A percentile compares a stretch with the other conserved stretches of the same genome.
These are phyloP conservation scores for Eristalis arbustorum DNA, from an alignment of 2,888 invertebrate species.

Conservation along the genomic window DNA sequence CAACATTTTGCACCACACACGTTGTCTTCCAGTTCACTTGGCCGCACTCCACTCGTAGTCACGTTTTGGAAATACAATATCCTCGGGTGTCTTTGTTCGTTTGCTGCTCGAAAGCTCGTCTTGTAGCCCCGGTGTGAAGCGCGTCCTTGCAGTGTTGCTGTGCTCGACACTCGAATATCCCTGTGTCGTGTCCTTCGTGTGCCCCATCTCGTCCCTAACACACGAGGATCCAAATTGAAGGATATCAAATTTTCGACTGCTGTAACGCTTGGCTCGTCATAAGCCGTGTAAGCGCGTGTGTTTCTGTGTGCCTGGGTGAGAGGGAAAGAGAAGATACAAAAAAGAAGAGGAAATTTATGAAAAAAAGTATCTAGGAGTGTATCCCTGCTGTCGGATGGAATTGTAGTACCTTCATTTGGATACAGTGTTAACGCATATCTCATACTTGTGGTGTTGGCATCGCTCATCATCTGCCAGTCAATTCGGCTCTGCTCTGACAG, in stretches of 20 bases:
- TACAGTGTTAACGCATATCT: conserved; percentile 49
- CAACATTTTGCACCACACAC: not conserved
- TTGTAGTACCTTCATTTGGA: conserved; percentile 48
- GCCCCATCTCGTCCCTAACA: not conserved
- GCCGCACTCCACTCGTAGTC: conserved; percentile 21
- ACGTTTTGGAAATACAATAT: conserved; percentile 34
- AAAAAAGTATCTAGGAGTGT: conserved; percentile 1
- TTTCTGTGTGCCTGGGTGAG: conserved; percentile 2
- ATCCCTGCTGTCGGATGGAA: not conserved
- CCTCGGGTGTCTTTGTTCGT: not conserved
- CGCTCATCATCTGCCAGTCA: conserved; percentile 42
- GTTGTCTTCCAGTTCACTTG: conserved; percentile 36
- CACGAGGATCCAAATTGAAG: conserved; percentile 43
- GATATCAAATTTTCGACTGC: conserved; percentile 44
- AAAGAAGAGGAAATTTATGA: not conserved
- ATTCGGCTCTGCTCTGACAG: conserved; percentile 53
- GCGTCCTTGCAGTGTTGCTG: conserved; percentile 28
- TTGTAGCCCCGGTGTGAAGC: conserved; percentile 27
- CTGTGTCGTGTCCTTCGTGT: conserved; percentile 15
- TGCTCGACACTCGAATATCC: conserved; percentile 32
- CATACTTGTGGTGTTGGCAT: conserved; percentile 30
- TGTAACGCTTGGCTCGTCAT: conserved; percentile 14
- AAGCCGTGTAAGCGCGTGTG: conserved; percentile 9
- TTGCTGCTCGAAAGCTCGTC: conserved; percentile 47
- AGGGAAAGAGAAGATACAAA: conserved; percentile 1